phyloP scores from a whole-genome alignment of 1,140 invertebrate genomes.

The Drosophila navojoa region DNA sequence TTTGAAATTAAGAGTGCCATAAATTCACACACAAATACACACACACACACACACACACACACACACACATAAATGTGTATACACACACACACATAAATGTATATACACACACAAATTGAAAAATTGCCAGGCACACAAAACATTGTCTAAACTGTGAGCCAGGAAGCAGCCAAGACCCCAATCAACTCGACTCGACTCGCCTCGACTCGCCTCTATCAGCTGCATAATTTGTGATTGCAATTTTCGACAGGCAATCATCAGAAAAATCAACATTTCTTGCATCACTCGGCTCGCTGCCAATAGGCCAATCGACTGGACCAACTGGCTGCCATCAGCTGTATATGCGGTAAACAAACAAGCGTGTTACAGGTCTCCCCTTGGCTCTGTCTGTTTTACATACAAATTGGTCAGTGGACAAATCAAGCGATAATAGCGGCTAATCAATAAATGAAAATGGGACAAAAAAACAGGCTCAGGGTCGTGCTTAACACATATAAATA shows the following conservation, averaged over 20 bases:
- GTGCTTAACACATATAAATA: neutral
- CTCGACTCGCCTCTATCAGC: slow-evolving; percentile 4
- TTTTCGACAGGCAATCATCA: slow-evolving; percentile 47
- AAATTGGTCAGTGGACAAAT: slow-evolving; percentile 26
- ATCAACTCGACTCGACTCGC: neutral
- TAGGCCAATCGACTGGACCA: slow-evolving; percentile 1
- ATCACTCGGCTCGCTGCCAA: slow-evolving; percentile 22
- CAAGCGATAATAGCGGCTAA: slow-evolving; percentile 19
- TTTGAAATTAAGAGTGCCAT: slow-evolving; percentile 69
- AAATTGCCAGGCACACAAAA: slow-evolving; percentile 46
- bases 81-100: slow-evolving; percentile 13
- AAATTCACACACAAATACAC: slow-evolving; percentile 32
- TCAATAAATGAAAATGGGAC: slow-evolving; percentile 29
- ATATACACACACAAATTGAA: slow-evolving; percentile 56
- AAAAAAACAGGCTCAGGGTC: slow-evolving; percentile 23
- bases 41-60: slow-evolving; percentile 1
- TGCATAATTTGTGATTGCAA: slow-evolving; percentile 52
- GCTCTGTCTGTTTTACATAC: slow-evolving; percentile 8
- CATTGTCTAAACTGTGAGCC: slow-evolving; percentile 56
- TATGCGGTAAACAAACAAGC: slow-evolving; percentile 26
- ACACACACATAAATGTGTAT: too few relatives aligned
- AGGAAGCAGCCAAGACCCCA: slow-evolving; percentile 48
- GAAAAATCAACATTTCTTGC: slow-evolving; percentile 33
- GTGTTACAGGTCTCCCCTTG: slow-evolving; percentile 11
- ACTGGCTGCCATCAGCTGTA: slow-evolving; percentile 3